Evolutionary conservation across 1,140 invertebrate species (phyloP).

Genomic region (Octopus sinensis): DNA sequence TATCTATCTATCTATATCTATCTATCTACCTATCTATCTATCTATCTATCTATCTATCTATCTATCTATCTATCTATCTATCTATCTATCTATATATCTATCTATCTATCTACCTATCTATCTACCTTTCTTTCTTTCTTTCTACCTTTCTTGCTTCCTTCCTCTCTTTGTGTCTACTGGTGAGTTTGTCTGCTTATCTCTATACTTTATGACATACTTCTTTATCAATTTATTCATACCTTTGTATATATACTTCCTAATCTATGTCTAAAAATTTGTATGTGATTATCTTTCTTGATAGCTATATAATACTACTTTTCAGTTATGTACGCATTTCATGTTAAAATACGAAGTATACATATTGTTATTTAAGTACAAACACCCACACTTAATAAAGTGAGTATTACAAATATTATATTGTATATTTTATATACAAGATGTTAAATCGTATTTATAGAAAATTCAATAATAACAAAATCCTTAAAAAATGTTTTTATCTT

Average conservation of each 20-base stretch:
- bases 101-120: neutral
- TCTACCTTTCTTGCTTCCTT: neutral
- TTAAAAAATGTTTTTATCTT: too few relatives aligned
- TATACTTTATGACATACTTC: neutral
- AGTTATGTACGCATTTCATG: too few relatives aligned
- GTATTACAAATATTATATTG: too few relatives aligned
- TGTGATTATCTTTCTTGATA: neutral
- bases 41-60: neutral
- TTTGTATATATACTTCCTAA: neutral
- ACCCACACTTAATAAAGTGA: too few relatives aligned
- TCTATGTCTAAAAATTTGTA: neutral
- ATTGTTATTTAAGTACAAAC: too few relatives aligned
- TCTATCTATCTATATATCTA: neutral
- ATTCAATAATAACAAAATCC: too few relatives aligned
- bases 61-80: neutral
- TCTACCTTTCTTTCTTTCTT: neutral
- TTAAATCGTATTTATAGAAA: too few relatives aligned
- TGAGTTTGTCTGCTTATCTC: neutral
- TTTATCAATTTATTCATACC: neutral
- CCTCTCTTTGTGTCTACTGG: neutral
- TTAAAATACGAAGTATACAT: too few relatives aligned
- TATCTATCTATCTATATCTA: neutral
- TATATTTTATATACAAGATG: too few relatives aligned
- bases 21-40: neutral
- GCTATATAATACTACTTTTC: too few relatives aligned